Evolutionary conservation across 1,140 invertebrate genomes (phyloP).

Genomic region (Drosophila sucinea): DNA sequence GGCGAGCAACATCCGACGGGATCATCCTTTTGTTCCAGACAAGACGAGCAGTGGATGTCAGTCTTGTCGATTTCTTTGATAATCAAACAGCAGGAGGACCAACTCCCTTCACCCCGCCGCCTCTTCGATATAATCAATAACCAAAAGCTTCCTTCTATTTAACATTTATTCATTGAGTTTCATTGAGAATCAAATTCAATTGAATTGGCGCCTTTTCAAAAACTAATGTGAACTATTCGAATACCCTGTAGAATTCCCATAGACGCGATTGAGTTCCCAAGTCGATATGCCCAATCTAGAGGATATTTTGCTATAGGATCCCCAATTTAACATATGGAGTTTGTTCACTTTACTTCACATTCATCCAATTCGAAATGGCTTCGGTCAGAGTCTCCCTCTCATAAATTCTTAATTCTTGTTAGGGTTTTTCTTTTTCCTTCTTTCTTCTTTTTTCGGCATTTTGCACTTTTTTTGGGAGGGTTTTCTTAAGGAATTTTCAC

Average conservation of each 20-base stretch:
- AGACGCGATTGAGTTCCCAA: not conserved
- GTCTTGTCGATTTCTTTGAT: constrained; percentile 14
- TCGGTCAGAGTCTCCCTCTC: constrained; percentile 1
- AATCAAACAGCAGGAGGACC: constrained; percentile 1
- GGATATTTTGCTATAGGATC: not conserved
- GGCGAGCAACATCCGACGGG: constrained; percentile 12
- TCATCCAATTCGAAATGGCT: constrained; percentile 5
- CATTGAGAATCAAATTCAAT: constrained; percentile 2
- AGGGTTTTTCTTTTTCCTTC: not conserved
- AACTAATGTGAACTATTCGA: not conserved
- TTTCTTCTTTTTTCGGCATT: not conserved
- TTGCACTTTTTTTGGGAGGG: not conserved
- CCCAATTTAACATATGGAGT: not conserved
- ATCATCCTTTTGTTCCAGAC: not conserved
- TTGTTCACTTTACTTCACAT: constrained; percentile 13
- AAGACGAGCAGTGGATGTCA: not conserved
- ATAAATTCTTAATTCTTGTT: constrained; percentile 27
- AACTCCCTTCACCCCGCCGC: not conserved
- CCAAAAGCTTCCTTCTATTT: not conserved
- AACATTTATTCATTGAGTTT: constrained; percentile 8
- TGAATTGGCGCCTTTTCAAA: not conserved
- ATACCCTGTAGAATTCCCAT: not conserved
- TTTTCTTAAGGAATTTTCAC: constrained; percentile 11
- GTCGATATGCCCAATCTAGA: not conserved
- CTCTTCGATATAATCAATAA: not conserved